phyloP scores from a whole-genome alignment of 2,888 invertebrate species.

The Acleris cristana region DNA sequence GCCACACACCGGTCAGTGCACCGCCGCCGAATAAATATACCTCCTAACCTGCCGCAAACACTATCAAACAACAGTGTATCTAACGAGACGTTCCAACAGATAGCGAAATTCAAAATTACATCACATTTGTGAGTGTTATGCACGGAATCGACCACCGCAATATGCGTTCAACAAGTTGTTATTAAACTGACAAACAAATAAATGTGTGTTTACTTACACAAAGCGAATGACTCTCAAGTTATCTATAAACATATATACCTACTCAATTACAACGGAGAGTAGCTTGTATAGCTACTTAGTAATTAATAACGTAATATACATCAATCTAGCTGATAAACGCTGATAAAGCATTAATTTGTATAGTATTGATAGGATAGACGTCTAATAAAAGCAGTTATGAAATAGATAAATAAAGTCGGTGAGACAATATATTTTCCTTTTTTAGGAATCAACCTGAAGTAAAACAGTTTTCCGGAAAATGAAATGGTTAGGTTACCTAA shows the following conservation, averaged over 20 bases:
- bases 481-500: no score
- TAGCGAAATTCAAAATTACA: constrained; percentile 3
- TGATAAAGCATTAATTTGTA: neutral
- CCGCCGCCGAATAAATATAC: constrained; percentile 41
- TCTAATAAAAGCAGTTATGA: neutral
- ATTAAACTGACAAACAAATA: constrained; percentile 23
- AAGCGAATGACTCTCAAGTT: constrained; percentile 18
- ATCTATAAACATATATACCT: constrained; percentile 26
- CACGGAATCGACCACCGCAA: neutral
- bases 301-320: neutral
- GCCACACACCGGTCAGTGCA: constrained; percentile 71
- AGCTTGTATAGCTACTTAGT: constrained; percentile 11
- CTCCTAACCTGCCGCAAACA: constrained; percentile 19
- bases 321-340: neutral
- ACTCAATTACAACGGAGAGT: constrained; percentile 13
- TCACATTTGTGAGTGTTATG: no score
- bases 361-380: no score
- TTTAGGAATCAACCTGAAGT: no score
- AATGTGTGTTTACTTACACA: constrained; percentile 24
- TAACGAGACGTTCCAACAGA: constrained; percentile 8
- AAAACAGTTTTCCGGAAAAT: no score
- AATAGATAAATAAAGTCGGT: neutral
- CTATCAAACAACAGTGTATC: neutral
- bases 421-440: no score
- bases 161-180: neutral